A percentile compares a stretch with the other conserved stretches of the same genome.
phyloP scores from a whole-genome alignment of 1,140 invertebrate species.

The Riptortus pedestris region DNA sequence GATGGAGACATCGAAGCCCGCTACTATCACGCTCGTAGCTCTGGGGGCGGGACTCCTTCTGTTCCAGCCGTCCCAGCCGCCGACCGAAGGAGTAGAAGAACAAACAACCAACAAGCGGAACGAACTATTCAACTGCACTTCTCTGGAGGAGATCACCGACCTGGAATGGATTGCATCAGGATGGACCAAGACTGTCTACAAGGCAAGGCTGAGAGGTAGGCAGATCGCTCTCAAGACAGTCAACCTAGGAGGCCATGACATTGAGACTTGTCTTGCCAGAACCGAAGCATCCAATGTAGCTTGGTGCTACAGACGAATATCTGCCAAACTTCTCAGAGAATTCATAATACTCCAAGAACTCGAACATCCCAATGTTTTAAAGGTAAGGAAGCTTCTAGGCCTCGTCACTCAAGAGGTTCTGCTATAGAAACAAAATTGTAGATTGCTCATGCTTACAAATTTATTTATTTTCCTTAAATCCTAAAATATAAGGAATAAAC shows the following conservation, averaged over 20 bases:
- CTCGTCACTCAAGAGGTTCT: too few relatives aligned
- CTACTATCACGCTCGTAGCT: neutral
- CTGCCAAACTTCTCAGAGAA: slow-evolving; percentile 36
- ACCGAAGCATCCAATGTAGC: slow-evolving; percentile 24
- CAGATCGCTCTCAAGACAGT: slow-evolving; percentile 40
- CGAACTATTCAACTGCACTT: slow-evolving; percentile 29
- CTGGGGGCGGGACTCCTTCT: neutral
- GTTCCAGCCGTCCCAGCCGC: neutral
- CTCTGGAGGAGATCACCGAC: slow-evolving; percentile 28
- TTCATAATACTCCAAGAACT: slow-evolving; percentile 30
- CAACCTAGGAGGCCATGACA: slow-evolving; percentile 39
- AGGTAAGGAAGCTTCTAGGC: too few relatives aligned
- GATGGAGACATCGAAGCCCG: neutral
- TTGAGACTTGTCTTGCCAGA: slow-evolving; percentile 36
- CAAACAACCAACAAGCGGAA: too few relatives aligned
- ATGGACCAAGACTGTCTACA: slow-evolving; percentile 44
- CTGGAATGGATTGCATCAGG: slow-evolving; percentile 37
- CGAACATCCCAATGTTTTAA: slow-evolving; percentile 29
- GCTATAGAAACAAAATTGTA: too few relatives aligned
- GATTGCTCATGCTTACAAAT: too few relatives aligned
- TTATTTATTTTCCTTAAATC: too few relatives aligned
- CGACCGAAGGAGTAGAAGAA: neutral
- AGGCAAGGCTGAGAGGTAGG: slow-evolving; percentile 33
- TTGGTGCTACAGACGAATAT: slow-evolving; percentile 37
- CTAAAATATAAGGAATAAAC: too few relatives aligned